Evolutionary conservation across 1,140 invertebrate species (phyloP).

Genomic region (Leptoteleia sp.): DNA sequence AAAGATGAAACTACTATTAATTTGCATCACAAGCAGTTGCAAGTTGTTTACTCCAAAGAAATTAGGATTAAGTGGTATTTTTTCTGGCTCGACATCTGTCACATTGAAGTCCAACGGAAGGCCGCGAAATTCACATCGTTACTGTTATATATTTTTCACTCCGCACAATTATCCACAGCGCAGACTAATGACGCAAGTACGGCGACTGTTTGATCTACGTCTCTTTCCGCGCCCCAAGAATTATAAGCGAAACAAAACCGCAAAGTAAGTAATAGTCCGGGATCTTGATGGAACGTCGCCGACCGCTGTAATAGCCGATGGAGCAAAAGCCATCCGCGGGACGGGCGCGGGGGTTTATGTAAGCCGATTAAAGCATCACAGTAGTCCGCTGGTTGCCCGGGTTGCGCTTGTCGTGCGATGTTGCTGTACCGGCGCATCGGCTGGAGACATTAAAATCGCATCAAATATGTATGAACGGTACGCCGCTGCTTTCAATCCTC

Average conservation of each 20-base stretch:
- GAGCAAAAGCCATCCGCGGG: conserved; percentile 49
- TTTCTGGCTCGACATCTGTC: no score
- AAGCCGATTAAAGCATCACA: conserved; percentile 80
- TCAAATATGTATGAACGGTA: conserved; percentile 77
- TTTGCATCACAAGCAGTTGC: no score
- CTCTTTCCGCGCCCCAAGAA: conserved; percentile 26
- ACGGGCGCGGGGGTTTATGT: conserved; percentile 68
- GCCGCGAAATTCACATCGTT: not conserved
- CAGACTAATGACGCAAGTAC: conserved; percentile 8
- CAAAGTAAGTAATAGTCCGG: conserved; percentile 57
- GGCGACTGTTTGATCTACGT: conserved; percentile 11
- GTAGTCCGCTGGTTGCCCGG: conserved; percentile 67
- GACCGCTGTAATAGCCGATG: conserved; percentile 52
- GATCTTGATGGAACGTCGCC: conserved; percentile 53
- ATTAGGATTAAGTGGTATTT: no score
- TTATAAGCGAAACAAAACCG: conserved; percentile 38
- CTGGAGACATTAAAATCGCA: conserved; percentile 81
- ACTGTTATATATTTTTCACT: conserved; percentile 24
- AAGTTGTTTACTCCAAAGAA: no score
- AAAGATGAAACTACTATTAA: no score
- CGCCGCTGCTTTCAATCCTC: conserved; percentile 61
- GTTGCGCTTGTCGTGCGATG: conserved; percentile 61
- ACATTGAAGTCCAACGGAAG: no score
- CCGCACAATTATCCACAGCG: conserved; percentile 6
- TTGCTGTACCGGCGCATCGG: conserved; percentile 67